Conservation (phyloP, 37 sponge, comb jelly and placozoan genomes). For the Aplysina aerophoba region DNA sequence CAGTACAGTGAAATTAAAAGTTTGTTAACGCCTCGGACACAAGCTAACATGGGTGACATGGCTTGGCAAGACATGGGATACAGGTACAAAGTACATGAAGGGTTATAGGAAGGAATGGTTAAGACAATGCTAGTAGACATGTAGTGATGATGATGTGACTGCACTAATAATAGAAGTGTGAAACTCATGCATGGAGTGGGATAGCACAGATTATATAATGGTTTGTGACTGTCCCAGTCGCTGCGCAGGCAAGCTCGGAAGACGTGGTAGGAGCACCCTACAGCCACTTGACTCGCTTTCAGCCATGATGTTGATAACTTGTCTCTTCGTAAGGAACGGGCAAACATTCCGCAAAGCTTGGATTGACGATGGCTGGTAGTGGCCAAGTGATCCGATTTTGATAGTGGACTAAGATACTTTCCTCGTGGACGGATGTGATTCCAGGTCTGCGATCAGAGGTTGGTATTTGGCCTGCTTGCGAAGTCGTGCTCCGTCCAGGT, state of each 20-base stretch:
- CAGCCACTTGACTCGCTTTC: background rate
- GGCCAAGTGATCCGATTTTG: background rate
- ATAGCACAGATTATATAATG: background rate
- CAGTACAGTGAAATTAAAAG: background rate
- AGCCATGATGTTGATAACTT: background rate
- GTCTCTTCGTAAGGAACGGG: background rate
- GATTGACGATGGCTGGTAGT: background rate
- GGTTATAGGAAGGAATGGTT: background rate
- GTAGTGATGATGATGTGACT: background rate
- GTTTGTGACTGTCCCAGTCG: slow-evolving; percentile 1
- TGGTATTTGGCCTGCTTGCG: slow-evolving; percentile 9
- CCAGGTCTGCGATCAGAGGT: background rate
- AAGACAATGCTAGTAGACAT: background rate
- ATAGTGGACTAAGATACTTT: background rate
- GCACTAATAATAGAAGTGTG: background rate
- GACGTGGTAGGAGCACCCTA: background rate
- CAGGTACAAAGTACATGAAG: background rate
- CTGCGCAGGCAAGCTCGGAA: background rate
- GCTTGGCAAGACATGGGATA: slow-evolving; percentile 4
- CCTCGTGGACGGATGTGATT: background rate
- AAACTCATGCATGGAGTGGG: background rate
- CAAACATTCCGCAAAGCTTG: background rate
- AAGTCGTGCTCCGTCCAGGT: background rate
- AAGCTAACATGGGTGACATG: background rate
- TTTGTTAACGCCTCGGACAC: background rate